These are phyloP conservation scores for Halichoerus grypus DNA, from an alignment of 2,113 vertebrate species.

Conservation along the genomic window DNA sequence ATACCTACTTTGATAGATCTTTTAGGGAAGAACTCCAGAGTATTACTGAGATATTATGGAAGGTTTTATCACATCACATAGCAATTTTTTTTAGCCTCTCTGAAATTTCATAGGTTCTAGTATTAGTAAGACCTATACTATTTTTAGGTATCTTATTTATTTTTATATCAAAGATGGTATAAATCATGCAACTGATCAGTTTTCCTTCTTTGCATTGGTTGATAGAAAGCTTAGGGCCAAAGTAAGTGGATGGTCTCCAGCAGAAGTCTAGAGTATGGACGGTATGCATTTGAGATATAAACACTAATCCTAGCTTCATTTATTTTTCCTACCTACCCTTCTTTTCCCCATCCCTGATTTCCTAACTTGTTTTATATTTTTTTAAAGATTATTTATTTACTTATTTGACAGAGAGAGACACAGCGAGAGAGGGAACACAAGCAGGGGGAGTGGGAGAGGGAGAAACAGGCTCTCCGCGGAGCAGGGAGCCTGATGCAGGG, in stretches of 20 bases:
- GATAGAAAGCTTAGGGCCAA: background rate
- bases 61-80: background rate
- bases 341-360: background rate
- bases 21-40: background rate
- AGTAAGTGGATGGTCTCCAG: background rate
- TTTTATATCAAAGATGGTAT: constrained; percentile 12
- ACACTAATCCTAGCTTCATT: background rate
- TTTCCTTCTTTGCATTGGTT: background rate
- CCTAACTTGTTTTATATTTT: background rate
- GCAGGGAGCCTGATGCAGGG: too few species aligned
- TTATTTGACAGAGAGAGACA: too few species aligned
- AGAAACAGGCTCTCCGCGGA: too few species aligned
- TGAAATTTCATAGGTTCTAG: background rate
- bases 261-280: background rate
- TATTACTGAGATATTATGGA: background rate
- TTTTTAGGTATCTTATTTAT: background rate
- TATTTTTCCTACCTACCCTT: background rate
- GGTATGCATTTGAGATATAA: background rate
- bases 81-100: background rate
- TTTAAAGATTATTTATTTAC: background rate
- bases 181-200: background rate
- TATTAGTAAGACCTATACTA: background rate
- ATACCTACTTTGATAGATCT: background rate
- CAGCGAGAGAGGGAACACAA: too few species aligned
- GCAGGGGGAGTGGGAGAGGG: too few species aligned